Evolutionary conservation across 2,888 invertebrate genomes (phyloP).

Genomic region (Zhuqinia jingwanae): DNA sequence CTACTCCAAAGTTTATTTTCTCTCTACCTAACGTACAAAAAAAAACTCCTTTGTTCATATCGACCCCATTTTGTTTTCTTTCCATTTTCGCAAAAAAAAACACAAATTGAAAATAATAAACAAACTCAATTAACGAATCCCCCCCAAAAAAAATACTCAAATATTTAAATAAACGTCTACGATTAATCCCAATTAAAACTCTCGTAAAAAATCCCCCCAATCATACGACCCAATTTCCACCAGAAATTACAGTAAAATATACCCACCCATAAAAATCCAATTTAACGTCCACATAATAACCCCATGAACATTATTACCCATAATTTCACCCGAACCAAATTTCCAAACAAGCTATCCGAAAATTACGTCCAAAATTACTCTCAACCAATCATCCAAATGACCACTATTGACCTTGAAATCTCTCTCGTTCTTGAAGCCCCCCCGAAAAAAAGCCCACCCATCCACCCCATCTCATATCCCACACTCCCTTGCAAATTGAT

Average conservation of each 20-base stretch:
- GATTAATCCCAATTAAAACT: not conserved
- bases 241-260: too few species aligned
- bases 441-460: too few species aligned
- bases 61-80: conserved; percentile 36
- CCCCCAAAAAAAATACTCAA: not conserved
- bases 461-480: too few species aligned
- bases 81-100: not conserved
- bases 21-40: not conserved
- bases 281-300: not conserved
- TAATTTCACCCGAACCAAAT: too few species aligned
- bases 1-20: not conserved
- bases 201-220: not conserved
- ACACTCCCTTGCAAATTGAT: conserved; percentile 13
- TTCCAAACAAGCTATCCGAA: too few species aligned
- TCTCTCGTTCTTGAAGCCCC: too few species aligned
- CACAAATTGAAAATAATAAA: not conserved
- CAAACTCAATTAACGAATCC: not conserved
- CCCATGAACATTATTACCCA: too few species aligned
- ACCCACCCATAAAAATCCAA: conserved; percentile 9
- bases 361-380: too few species aligned
- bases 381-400: too few species aligned
- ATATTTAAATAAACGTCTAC: too few species aligned
- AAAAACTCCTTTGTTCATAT: not conserved
- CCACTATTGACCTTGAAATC: not conserved
- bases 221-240: not conserved